These are phyloP conservation scores for Rhabdomys dilectus DNA, from an alignment of 2,113 vertebrate genomes.

Conservation along the genomic window DNA sequence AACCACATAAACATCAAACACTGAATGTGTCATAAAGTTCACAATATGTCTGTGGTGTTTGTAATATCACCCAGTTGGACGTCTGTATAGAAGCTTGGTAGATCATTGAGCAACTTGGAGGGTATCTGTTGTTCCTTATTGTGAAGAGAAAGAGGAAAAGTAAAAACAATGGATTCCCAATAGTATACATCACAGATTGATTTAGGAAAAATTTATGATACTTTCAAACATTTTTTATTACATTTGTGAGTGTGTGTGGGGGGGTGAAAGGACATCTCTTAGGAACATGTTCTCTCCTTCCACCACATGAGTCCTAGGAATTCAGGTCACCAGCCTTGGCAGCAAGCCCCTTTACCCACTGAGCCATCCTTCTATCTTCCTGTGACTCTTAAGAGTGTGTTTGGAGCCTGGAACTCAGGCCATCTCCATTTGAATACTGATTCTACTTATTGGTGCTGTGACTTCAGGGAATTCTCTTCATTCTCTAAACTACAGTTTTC, in stretches of 20 bases:
- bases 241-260: not conserved
- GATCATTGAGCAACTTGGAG: not conserved
- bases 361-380: not conserved
- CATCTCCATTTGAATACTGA: not conserved
- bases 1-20: not conserved
- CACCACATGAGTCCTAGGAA: not conserved
- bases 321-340: not conserved
- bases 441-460: not conserved
- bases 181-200: not conserved
- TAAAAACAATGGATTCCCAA: not conserved
- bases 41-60: not conserved
- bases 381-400: not conserved
- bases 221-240: not conserved
- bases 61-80: rapidly evolving
- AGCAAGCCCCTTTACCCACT: not conserved
- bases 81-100: not conserved
- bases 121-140: not conserved
- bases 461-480: not conserved
- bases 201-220: not conserved
- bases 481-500: not conserved
- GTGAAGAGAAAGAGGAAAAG: not conserved
- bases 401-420: not conserved
- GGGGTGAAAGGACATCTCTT: not conserved
- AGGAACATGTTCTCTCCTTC: not conserved
- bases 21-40: not conserved